phyloP scores from a whole-genome alignment of 2,888 invertebrate species.

The Drosophila anomalipes region DNA sequence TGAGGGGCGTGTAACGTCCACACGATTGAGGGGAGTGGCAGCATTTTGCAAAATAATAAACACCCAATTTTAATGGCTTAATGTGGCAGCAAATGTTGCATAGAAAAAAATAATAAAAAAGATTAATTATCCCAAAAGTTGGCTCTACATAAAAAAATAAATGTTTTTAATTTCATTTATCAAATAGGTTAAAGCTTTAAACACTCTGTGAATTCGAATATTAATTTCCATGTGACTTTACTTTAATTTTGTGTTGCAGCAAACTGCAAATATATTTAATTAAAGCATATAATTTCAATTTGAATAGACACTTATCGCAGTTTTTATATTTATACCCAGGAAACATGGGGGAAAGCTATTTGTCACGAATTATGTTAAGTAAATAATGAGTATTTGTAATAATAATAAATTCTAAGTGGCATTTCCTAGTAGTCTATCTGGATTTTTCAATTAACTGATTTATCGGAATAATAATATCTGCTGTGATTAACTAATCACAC shows the following conservation, averaged over 20 bases:
- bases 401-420: slow-evolving; percentile 1
- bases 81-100: slow-evolving; percentile 17
- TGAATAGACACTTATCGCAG: slow-evolving; percentile 12
- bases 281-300: background rate
- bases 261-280: background rate
- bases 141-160: background rate
- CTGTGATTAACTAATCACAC: background rate
- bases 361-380: slow-evolving; percentile 43
- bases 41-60: slow-evolving; percentile 26
- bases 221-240: background rate
- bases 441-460: background rate
- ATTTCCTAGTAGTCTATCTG: slow-evolving; percentile 4
- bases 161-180: background rate
- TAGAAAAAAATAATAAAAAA: background rate
- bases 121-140: slow-evolving; percentile 11
- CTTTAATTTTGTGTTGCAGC: background rate
- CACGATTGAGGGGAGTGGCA: background rate
- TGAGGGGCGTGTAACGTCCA: slow-evolving; percentile 6
- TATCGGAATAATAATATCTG: background rate
- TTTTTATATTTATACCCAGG: slow-evolving; percentile 14
- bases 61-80: slow-evolving; percentile 15
- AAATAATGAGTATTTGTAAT: no score
- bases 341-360: slow-evolving; percentile 6
- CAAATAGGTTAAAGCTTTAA: background rate
- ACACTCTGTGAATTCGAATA: background rate